Evolutionary conservation across 2,797 vertebrate genomes (phyloP), one percentile per base, ranked within the genome.

Genomic region (Sebastes itinus): DNA sequence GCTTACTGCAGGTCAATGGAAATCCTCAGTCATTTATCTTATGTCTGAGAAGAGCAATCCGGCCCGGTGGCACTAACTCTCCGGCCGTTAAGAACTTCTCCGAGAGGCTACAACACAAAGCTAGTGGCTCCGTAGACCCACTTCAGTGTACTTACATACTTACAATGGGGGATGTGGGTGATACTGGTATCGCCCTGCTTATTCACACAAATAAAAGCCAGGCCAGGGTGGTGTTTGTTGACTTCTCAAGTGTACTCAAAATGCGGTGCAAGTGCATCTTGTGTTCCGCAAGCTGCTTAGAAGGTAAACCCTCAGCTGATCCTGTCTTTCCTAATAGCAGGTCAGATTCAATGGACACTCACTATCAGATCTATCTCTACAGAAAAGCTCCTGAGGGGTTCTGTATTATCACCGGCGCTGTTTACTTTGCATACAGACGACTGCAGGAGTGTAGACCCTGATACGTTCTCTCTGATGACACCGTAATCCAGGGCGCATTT

Each of bases 391-490:
- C 74, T 3, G 55, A 85, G 82, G 75, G 12, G 14, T 20, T 76
- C 61, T 56, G 75, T 42, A 59, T 76, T 72, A 84, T 88, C 84
- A 68, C 32, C 32, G 2, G 55, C 6, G 49, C 74, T 82, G 73
- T 83, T 89, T 83, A 80, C 86, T 88, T 82, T 86, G 83, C 90
- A 89, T 90, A 77, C 80, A 84, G 72, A 87, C 65, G 78, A 76
- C 72, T 67, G 60, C 66, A 63, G 70, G 60, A 75, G 82, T 9
- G 13, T 12, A 55, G 78, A 38, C 27, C 54, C 60, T 32, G 14
- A 81, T 70, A 65, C 42, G 75, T 62, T 62, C 74, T 35, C 68
- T 81, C 38, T 65, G 56, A 88, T 75, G 80, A 73, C 82, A 77
- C 52, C 18, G 55, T 84, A 82, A 81, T 85, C 72, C 78, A 25